Conservation (phyloP, 2,113 vertebrate genomes). For the Phylloscopus trochiloides region DNA sequence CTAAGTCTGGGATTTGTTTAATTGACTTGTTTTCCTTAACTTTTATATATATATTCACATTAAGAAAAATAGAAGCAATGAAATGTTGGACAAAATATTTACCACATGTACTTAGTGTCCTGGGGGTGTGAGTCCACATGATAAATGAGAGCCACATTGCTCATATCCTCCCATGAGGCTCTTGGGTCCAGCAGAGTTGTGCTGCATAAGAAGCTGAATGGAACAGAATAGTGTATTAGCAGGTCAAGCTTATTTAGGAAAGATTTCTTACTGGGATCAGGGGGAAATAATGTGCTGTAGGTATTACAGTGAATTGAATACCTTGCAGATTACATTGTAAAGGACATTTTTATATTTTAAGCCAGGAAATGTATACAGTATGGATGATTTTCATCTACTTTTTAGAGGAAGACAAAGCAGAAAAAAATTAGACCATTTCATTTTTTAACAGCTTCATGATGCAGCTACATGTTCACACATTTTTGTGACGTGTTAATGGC, state of each 20-base stretch:
- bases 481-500: background rate
- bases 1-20: background rate
- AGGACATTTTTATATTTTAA: background rate
- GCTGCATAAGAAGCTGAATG: background rate
- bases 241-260: background rate
- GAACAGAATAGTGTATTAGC: background rate
- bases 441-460: background rate
- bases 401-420: background rate
- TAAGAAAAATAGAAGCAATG: background rate
- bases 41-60: background rate
- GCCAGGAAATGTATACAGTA: background rate
- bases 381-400: background rate
- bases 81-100: background rate
- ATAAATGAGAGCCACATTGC: background rate
- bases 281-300: background rate
- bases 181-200: background rate
- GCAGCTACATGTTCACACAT: background rate
- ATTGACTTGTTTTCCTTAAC: background rate
- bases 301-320: background rate
- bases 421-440: background rate
- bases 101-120: accelerated
- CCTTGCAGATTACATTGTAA: background rate
- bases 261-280: accelerated
- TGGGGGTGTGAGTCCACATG: background rate
- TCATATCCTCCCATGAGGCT: background rate